Evolutionary conservation across 2,888 invertebrate genomes (phyloP), one percentile per base, ranked within the genome.

Genomic region (Antheraea yamamai): DNA sequence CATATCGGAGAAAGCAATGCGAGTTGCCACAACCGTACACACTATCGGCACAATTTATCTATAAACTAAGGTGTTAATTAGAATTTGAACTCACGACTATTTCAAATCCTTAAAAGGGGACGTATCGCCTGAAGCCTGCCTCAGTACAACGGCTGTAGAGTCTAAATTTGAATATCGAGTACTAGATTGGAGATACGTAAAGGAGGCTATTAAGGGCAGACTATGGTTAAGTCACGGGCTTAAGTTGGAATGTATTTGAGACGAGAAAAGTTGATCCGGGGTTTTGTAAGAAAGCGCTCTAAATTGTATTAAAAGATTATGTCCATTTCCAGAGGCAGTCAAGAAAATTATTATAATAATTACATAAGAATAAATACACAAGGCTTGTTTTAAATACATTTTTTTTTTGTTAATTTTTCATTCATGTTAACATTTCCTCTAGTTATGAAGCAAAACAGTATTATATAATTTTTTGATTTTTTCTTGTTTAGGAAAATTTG

Each of bases 1-100:
- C 84, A 83, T 84, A 86, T 88, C 84, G 85, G 85, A 84, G 83
- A 83, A 84, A 84, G 84, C 84, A 84, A 81, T 84, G 84, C 76
- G 85, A 84, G 88, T 88, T 82, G 84, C 87, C 87, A 84, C 87
- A 85, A 87, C 83, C 79, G 80, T 85, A 84, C 88, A 84, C 88
- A 85, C 85, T 91, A 95, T 95, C 95, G 78, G 72, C 83, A 85
- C 94, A 93, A 94, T 94, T 95, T 94, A 95, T 95, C 94, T 91
- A 84, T 85, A 87, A 86, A 87, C 86, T 82, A 85, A 93, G 92
- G 95, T 94, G 94, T 95, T 95, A 95, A 95, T 95, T 95, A 95
- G 92, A 89, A 87, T 89, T 89, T 87, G 90, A 89, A 90, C 94
- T 94, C 94, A 95, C 94, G 94, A 94, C 93, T 91, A 87, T 87